Conservation (phyloP, 2,888 invertebrate species). For the Ormyrus nitidulus region DNA sequence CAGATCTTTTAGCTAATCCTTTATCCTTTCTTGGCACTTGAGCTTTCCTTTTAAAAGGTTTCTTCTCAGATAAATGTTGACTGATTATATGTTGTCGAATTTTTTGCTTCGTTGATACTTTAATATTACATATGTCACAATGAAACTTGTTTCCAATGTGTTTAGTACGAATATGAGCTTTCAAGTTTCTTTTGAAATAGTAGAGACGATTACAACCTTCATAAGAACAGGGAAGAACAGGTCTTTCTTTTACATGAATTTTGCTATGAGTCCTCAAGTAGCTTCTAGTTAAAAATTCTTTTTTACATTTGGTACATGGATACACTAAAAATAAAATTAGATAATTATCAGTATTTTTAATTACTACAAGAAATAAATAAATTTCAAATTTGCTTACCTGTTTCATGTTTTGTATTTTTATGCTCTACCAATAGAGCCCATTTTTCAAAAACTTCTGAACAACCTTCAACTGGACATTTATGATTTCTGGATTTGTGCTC, state of each 20-base stretch:
- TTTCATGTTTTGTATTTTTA: constrained; percentile 73
- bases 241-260: constrained; percentile 40
- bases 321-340: constrained; percentile 44
- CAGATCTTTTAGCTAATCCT: constrained; percentile 62
- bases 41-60: constrained; percentile 45
- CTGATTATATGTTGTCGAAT: constrained; percentile 62
- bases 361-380: not conserved
- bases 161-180: constrained; percentile 77
- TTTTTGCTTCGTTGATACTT: constrained; percentile 59
- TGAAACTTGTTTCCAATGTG: constrained; percentile 77
- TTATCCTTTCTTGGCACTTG: constrained; percentile 59
- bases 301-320: constrained; percentile 60
- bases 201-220: constrained; percentile 76
- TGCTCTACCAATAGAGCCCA: constrained; percentile 77
- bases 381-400: constrained; percentile 23
- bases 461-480: constrained; percentile 76
- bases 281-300: constrained; percentile 60
- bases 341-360: not conserved
- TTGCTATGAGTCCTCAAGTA: constrained; percentile 11
- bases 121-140: constrained; percentile 64
- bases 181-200: constrained; percentile 78
- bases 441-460: constrained; percentile 76
- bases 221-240: constrained; percentile 67
- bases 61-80: constrained; percentile 56
- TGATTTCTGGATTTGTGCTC: constrained; percentile 70